Conservation (phyloP, 2,113 vertebrate genomes). For the Myiagra hebetior region DNA sequence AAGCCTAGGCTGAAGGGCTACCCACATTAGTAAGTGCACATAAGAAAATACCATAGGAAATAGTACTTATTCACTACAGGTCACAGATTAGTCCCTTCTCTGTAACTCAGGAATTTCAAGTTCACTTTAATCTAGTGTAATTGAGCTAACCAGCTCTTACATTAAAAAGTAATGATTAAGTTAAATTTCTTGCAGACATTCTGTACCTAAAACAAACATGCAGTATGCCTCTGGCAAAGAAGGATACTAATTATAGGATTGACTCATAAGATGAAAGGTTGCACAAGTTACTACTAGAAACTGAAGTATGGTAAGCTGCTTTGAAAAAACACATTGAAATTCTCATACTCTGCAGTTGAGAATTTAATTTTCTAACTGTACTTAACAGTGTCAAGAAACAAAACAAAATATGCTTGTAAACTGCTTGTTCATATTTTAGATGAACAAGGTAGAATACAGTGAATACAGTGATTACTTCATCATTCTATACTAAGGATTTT, state of each 20-base stretch:
- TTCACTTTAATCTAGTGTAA: slow-evolving; percentile 67
- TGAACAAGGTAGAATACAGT: not conserved
- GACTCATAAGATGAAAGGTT: slow-evolving; percentile 71
- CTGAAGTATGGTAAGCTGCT: slow-evolving; percentile 42
- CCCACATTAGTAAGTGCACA: slow-evolving; percentile 2
- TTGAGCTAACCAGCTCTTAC: slow-evolving; percentile 61
- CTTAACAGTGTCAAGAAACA: not conserved
- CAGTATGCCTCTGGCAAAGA: slow-evolving; percentile 64
- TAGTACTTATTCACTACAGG: slow-evolving; percentile 21
- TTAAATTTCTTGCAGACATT: slow-evolving; percentile 70
- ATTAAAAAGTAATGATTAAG: slow-evolving; percentile 72
- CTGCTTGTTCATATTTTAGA: not conserved
- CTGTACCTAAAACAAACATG: slow-evolving; percentile 69
- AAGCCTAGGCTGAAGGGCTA: not conserved
- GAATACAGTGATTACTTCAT: not conserved
- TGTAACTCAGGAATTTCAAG: slow-evolving; percentile 62
- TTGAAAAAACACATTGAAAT: slow-evolving; percentile 40
- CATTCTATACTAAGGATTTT: not conserved
- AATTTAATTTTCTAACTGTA: slow-evolving; percentile 31
- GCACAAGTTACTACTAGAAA: slow-evolving; percentile 68
- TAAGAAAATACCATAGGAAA: not conserved
- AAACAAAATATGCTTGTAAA: not conserved
- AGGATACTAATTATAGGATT: slow-evolving; percentile 70
- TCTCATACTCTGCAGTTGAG: slow-evolving; percentile 14
- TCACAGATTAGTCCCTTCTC: slow-evolving; percentile 49